phyloP scores from a whole-genome alignment of 2,888 invertebrate species.

The Laspeyria flexula region DNA sequence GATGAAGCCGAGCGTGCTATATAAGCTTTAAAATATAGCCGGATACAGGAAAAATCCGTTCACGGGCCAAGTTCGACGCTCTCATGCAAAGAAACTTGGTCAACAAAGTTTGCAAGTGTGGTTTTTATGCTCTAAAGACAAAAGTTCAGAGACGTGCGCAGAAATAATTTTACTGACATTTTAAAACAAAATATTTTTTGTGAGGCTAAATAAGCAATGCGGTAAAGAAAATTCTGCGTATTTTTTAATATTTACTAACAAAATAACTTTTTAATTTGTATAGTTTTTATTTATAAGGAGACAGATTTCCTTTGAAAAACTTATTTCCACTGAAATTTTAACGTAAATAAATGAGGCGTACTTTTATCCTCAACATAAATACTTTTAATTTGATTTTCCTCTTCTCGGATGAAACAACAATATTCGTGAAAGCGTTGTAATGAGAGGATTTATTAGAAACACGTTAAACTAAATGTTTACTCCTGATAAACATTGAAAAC shows the following conservation, averaged over 20 bases:
- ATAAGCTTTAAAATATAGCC: conserved; percentile 73
- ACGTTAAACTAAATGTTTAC: conserved; percentile 23
- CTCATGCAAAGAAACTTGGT: conserved; percentile 47
- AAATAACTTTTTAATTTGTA: no score
- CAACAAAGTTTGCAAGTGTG: conserved; percentile 39
- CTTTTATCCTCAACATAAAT: conserved; percentile 6
- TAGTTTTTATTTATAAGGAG: no score
- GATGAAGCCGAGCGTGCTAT: conserved; percentile 58
- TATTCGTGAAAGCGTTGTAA: conserved; percentile 34
- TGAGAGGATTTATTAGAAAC: conserved; percentile 52
- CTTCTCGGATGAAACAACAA: conserved; percentile 7
- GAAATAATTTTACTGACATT: conserved; percentile 31
- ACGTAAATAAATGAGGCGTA: background rate
- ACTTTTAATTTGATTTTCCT: conserved; percentile 14
- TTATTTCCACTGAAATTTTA: background rate
- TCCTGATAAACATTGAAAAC: no score
- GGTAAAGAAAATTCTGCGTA: background rate
- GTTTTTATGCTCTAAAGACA: conserved; percentile 38
- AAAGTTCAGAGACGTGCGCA: conserved; percentile 24
- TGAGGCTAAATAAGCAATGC: background rate
- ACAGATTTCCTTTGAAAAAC: no score
- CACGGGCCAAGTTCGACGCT: conserved; percentile 37
- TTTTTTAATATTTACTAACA: background rate
- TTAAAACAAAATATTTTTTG: conserved; percentile 10
- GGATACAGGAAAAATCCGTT: conserved; percentile 55